Evolutionary conservation across 2,888 invertebrate genomes (phyloP).

Genomic region (Eubasilissa splendida): DNA sequence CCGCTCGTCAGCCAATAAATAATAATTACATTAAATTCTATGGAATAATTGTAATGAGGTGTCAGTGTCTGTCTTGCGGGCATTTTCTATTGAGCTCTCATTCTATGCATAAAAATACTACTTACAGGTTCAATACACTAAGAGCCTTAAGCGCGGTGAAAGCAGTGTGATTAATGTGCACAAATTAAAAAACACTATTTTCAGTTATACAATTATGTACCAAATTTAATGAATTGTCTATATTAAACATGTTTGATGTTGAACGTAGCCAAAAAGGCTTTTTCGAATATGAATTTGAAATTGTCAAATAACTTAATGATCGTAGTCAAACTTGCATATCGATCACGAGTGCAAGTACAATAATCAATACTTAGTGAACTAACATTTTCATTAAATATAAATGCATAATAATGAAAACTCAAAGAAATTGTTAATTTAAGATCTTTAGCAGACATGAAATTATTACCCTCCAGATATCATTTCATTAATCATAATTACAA

Average conservation of each 20-base stretch:
- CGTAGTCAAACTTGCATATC: background rate
- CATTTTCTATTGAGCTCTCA: background rate
- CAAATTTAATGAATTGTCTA: too few species aligned
- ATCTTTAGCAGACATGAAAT: constrained; percentile 30
- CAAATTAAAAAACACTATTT: too few species aligned
- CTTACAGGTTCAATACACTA: background rate
- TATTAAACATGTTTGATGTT: too few species aligned
- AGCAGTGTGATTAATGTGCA: too few species aligned
- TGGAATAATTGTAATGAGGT: constrained; percentile 30
- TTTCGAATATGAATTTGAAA: too few species aligned
- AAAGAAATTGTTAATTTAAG: background rate
- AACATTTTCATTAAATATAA: background rate
- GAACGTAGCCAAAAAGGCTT: too few species aligned
- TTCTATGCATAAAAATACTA: background rate
- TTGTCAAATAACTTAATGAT: too few species aligned
- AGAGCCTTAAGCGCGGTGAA: too few species aligned
- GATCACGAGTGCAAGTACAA: background rate
- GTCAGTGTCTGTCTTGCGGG: background rate
- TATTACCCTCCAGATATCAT: constrained; percentile 9
- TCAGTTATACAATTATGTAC: too few species aligned
- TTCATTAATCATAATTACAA: constrained; percentile 1
- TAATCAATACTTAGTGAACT: background rate
- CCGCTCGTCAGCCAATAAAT: background rate
- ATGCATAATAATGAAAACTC: constrained; percentile 1
- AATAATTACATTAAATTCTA: constrained; percentile 28